Evolutionary conservation across 2,888 invertebrate genomes (phyloP), one percentile per base, ranked within the genome.

Genomic region (Halictus ligatus): DNA sequence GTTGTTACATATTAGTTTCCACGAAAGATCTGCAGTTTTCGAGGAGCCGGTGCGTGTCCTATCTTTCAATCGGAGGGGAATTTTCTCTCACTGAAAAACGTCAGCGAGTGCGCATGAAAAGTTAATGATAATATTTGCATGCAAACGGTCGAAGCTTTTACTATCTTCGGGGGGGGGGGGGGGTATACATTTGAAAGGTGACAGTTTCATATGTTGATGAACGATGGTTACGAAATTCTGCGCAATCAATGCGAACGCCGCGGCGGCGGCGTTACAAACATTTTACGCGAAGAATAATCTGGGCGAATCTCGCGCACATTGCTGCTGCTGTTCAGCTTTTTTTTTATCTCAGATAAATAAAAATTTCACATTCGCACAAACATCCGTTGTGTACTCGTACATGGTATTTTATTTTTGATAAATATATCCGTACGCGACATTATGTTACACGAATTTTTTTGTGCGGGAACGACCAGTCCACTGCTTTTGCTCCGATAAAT

Each of bases 61-160:
- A 60, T 60, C 60, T 60, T 13, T 60, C 60, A 60, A 60, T 60
- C 60, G 13, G 25, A 60, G 60, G 1, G 60, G 60, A 60, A 25
- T 60, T 60, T 60, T 60, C 60, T 25, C 60, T 60, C 60, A 25
- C 60, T 60, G 60, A 25, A n/a, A 25, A 60, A 5, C 60, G 60
- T 60, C 60, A 25, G 60, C 25, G 60, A 60, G 25, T 60, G 60
- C 12, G 25, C 60, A 60, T 25, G 25, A 60, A 60, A 60, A 60
- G 25, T 60, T 60, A 60, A 60, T 60, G 60, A 60, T 67, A 67
- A 67, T 29, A 29, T 67, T 67, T 67, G 29, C 35, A 18, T 67
- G 64, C 15, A 67, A 29, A 67, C 35, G 29, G 18, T 8, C 29
- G 35, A 35, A 13, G 29, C 15, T 67, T 67, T 67, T 29, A 29